Evolutionary conservation across 2,113 vertebrate species (phyloP).

Genomic region (Rafetus swinhoei): DNA sequence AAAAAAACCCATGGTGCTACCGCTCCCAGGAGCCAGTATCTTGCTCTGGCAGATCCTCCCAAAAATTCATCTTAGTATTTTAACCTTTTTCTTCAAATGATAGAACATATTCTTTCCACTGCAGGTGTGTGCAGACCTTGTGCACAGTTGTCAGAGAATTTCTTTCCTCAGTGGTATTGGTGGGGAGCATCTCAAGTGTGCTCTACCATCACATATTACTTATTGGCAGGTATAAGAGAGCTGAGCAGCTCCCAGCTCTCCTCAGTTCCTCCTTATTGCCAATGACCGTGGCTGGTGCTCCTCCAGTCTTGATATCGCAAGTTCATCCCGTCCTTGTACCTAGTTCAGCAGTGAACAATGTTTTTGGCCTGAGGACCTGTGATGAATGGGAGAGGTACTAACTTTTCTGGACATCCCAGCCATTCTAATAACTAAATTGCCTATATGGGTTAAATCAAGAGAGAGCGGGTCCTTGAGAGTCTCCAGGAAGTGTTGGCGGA

Average conservation of each 20-base stretch:
- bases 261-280: neutral
- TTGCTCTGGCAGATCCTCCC: neutral
- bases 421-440: no score
- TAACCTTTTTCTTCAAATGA: neutral
- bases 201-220: neutral
- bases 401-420: no score
- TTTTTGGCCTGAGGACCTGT: no score
- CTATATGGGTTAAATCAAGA: no score
- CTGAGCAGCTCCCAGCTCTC: neutral
- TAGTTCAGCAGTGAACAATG: no score
- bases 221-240: neutral
- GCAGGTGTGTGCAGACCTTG: neutral
- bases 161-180: neutral
- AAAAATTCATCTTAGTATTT: neutral
- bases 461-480: no score
- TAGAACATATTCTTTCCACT: neutral
- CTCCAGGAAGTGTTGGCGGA: no score
- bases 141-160: neutral
- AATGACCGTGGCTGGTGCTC: neutral
- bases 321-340: neutral
- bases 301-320: neutral
- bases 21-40: no score
- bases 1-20: no score
- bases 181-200: neutral
- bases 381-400: no score